Base-by-base conservation (phyloP, 2,113 vertebrate species). In the Zosterops pallidus region DNA sequence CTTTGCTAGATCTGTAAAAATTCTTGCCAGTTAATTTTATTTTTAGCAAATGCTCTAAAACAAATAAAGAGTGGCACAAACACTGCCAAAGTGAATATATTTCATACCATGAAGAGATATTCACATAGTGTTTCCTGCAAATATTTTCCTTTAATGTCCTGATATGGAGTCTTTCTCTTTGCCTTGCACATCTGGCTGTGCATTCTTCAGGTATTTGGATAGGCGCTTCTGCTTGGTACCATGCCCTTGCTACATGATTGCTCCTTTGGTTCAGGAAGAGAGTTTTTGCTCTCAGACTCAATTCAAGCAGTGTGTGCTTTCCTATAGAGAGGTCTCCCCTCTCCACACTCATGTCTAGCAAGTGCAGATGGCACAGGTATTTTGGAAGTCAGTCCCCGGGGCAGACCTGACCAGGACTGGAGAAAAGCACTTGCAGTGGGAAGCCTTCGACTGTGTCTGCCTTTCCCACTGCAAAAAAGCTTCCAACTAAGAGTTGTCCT, bases 1-100 rank as follows among this genome's bases (percentile, higher is more conserved):
- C 70, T 96, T 95, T 68, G 22, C 25, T 91, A 72, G 29, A 52
- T 85, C 47, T 85, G 53, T 85, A 60, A 94, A 86, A 88, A 56
- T 47, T 78, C 53, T 83, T 72, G 26, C 37, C 62, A 28, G 74
- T 28, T 85, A 31, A 76, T 76, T 89, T 84, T 84, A 22, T 6
- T 79, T 91, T 84, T 62, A 74, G 26, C 28, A 77, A 79, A 72
- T 7, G 26, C 5, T 76, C 41, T 91, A 44, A 89, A 72, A n/a
- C 6, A 57, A 67, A 57, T 24, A 39, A 55, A 39, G 11, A 33
- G 6, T 29, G 62, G 22, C n/a, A 74, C 14, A 87, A 89, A 60
- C 17, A 11, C 57, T 74, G 31, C 16, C 41, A 59, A 65, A 87
- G 19, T 0, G 7, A 79, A 20, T 63, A 17, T 3, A 28, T 89